Evolutionary conservation across 2,888 invertebrate species (phyloP), one percentile per base, ranked within the genome.

Genomic region (Lepidochrysops patricia): DNA sequence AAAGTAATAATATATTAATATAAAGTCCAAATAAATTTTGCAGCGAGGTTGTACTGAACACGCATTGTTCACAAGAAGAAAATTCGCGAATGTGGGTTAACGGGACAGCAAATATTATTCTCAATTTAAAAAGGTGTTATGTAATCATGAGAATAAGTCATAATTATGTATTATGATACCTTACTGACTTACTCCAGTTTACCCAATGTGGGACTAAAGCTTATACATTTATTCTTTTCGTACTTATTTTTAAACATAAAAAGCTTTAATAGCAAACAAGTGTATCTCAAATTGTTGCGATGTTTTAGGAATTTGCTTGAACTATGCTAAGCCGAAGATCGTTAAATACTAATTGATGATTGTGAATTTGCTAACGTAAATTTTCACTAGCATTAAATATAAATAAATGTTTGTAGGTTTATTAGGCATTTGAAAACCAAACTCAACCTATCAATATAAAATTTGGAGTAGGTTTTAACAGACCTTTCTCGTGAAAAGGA

Each of bases 151-250:
- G 26, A 13, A 50, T 25, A 26, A 13, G 52, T 26, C 13, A 52
- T 27, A 12, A 34, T 34, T 12, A 13, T 4, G n/a, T 15, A 32
- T 32, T 54, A 32, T 54, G 54, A 54, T 54, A 19, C 19, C 32
- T 29, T 54, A 32, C 54, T 32, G 54, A 32, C 54, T 29, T 32
- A 54, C 54, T 54, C 54, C 29, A 54, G 29, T 54, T 54, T 29
- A 13, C 26, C 26, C 25, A 50, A 13, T 50, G 25, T 6, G 6
- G 50, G 26, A 2, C 2, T 15, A 13, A 26, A 26, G 7, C 26
- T n/a, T 26, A 50, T 6, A n/a, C n/a, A 49, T 26, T 50, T 26
- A 50, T n/a, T 3, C 1, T 43, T 26, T 25, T 37, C 4, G 13
- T 37, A 13, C 13, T 50, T 25, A 13, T n/a, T 5, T 50, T 50